phyloP scores from a whole-genome alignment of 1,140 invertebrate species.

The Sweltsa coloradensis region DNA sequence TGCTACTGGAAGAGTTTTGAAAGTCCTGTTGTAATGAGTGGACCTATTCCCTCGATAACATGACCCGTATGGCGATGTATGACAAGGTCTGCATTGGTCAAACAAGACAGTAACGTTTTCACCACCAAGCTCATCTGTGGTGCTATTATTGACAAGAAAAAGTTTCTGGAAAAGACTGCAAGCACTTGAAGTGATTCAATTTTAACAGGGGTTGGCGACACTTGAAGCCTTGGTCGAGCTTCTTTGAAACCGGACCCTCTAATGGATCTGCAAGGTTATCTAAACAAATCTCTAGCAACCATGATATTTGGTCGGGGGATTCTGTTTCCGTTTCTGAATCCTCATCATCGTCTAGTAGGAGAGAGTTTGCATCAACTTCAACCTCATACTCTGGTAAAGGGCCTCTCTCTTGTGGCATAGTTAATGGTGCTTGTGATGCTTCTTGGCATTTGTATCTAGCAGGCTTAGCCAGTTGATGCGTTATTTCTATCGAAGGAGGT shows the following conservation, averaged over 20 bases:
- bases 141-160: no score
- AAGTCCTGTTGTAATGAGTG: no score
- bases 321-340: constrained; percentile 4
- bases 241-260: no score
- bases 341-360: constrained; percentile 9
- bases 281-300: constrained; percentile 40
- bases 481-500: constrained; percentile 41
- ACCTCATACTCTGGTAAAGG: constrained; percentile 22
- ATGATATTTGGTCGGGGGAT: constrained; percentile 21
- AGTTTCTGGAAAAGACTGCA: constrained; percentile 50
- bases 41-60: constrained; percentile 48
- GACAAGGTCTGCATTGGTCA: constrained; percentile 41
- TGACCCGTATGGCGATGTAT: constrained; percentile 47
- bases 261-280: constrained; percentile 41
- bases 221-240: no score
- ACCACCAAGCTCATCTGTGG: no score
- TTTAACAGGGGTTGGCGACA: constrained; percentile 46
- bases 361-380: constrained; percentile 24
- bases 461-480: constrained; percentile 26
- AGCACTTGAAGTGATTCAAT: constrained; percentile 68
- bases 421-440: no score
- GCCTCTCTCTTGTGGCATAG: neutral
- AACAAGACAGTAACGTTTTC: no score
- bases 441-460: constrained; percentile 1
- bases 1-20: no score